These are phyloP conservation scores for Neotoma lepida DNA, from an alignment of 2,113 vertebrate genomes.

Conservation along the genomic window DNA sequence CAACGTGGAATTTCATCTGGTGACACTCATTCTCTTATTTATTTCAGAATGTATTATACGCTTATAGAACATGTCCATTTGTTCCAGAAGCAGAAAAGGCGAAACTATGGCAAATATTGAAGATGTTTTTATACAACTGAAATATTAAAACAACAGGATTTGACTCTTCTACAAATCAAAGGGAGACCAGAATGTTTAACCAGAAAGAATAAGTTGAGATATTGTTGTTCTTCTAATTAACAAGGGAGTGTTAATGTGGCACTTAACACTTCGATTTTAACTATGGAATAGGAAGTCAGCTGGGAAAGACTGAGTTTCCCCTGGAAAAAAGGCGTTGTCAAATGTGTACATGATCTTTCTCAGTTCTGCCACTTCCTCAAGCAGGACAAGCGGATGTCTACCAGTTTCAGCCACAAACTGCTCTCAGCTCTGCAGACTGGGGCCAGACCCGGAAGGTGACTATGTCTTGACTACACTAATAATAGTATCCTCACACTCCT, in stretches of 20 bases:
- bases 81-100: background rate
- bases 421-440: background rate
- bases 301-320: slow-evolving; percentile 4
- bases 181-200: slow-evolving; percentile 29
- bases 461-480: background rate
- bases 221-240: slow-evolving; percentile 69
- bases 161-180: background rate
- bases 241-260: slow-evolving; percentile 66
- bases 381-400: background rate
- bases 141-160: background rate
- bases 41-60: background rate
- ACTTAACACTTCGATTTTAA: slow-evolving; percentile 71
- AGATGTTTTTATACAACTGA: background rate
- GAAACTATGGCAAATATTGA: slow-evolving; percentile 4
- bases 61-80: background rate
- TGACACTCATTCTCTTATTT: background rate
- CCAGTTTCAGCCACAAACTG: background rate
- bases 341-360: background rate
- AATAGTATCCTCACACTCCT: background rate
- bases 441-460: background rate
- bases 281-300: slow-evolving; percentile 58
- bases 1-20: slow-evolving; percentile 6
- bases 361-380: background rate
- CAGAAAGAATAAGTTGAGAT: slow-evolving; percentile 53
- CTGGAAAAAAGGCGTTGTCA: slow-evolving; percentile 35